A percentile compares a stretch with the other conserved stretches of the same genome.
These are phyloP conservation scores for Syndactyla subalaris DNA, from an alignment of 2,797 vertebrate species.

Conservation along the genomic window DNA sequence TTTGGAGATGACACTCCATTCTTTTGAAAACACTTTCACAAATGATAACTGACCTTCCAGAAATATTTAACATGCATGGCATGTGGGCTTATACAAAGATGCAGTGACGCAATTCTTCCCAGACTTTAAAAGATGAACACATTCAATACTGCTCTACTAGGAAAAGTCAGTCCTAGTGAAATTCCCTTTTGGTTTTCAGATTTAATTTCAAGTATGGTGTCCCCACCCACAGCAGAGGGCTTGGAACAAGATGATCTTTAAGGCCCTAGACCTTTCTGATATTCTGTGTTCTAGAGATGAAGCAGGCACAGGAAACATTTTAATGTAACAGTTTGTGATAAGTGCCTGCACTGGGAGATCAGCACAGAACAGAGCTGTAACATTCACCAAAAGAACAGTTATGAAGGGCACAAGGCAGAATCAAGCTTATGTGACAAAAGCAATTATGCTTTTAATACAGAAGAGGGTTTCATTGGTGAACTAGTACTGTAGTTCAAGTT, in stretches of 20 bases:
- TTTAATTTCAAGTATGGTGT: background rate
- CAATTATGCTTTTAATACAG: background rate
- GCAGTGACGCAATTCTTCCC: background rate
- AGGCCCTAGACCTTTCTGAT: background rate
- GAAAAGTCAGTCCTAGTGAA: background rate
- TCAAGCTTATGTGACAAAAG: background rate
- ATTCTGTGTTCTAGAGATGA: background rate
- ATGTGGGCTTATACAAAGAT: background rate
- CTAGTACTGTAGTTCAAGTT: background rate
- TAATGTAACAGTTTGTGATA: background rate
- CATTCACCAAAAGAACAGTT: background rate
- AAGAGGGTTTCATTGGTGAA: background rate
- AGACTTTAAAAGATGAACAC: background rate
- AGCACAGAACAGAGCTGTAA: background rate
- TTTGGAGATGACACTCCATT: background rate
- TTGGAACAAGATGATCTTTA: background rate
- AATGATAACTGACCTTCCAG: background rate
- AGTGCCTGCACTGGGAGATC: background rate
- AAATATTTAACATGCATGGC: background rate
- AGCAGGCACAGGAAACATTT: background rate
- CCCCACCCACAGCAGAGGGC: background rate
- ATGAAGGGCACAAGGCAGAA: background rate
- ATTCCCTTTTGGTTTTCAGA: constrained; percentile 8
- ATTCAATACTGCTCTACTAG: background rate
- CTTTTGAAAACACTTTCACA: background rate